A percentile compares a stretch with the other conserved stretches of the same genome.
These are phyloP conservation scores for Drosophila rellima DNA, from an alignment of 2,888 invertebrate genomes.

Conservation along the genomic window DNA sequence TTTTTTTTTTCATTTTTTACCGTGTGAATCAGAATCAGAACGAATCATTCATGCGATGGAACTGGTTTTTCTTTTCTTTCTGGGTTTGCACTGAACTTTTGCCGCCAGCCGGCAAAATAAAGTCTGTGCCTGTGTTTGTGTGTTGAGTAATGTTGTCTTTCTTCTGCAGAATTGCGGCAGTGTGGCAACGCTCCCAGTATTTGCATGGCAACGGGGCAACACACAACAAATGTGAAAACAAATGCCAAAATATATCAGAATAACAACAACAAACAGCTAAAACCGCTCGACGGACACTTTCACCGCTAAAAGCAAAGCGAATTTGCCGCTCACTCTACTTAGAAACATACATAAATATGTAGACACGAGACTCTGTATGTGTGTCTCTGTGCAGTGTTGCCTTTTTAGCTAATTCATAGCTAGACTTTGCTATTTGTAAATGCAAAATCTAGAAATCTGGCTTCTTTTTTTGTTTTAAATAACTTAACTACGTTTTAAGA, in stretches of 20 bases:
- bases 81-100: conserved; percentile 32
- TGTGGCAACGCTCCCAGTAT: conserved; percentile 52
- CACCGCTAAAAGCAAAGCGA: conserved; percentile 52
- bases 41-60: conserved; percentile 48
- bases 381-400: neutral
- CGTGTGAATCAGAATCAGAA: conserved; percentile 58
- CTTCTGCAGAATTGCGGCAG: conserved; percentile 23
- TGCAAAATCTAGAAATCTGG: neutral
- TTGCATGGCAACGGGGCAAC: conserved; percentile 63
- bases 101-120: conserved; percentile 21
- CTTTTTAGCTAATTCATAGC: neutral
- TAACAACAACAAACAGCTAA: conserved; percentile 38
- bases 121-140: neutral
- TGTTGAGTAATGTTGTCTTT: conserved; percentile 34
- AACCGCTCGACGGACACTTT: conserved; percentile 59
- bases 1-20: conserved; percentile 17
- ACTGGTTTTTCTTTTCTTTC: conserved; percentile 40
- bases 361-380: conserved; percentile 7
- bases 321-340: conserved; percentile 24
- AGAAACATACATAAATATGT: neutral
- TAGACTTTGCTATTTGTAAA: neutral
- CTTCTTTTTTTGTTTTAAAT: too few species aligned
- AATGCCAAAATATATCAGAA: conserved; percentile 52
- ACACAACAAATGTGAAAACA: conserved; percentile 32
- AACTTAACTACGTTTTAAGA: too few species aligned